Evolutionary conservation across 2,113 vertebrate species (phyloP), one percentile per base, ranked within the genome.

Genomic region (Pedionomus torquatus): DNA sequence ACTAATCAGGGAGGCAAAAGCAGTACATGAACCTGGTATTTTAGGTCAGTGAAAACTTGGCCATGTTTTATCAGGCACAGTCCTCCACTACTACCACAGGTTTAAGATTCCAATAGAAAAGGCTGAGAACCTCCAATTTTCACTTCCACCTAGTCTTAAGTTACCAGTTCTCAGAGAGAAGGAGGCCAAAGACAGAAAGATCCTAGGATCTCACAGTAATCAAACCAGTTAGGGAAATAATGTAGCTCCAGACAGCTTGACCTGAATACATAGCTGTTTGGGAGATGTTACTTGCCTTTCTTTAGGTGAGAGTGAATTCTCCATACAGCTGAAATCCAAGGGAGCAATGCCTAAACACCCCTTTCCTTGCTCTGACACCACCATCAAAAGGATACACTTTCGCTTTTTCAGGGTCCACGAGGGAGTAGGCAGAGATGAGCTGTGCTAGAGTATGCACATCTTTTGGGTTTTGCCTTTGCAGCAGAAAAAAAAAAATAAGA

Each of bases 401-500:
- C 76, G 99, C 99, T 96, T 99, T 99, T 83, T 99, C 98, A 2
- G 99, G 98, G 97, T 99, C 99, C 87, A 99, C 99, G 80, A 99
- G 98, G 20, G 99, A 99, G 93, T 99, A 99, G 0, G 99, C 99
- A 80, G 99, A 99, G 97, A 99, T 99, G 90, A 99, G 99, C 72
- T 99, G 99, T 2, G 99, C 99, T 97, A 99, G 92, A 9, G 99
- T 99, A 96, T 99, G 99, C 72, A 99, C 94, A 81, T 99, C 99
- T 69, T 99, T 99, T 10, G 98, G 98, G 97, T 99, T 99, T 95
- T 99, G 99, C 94, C 99, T 99, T 96, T 72, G 48, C 3, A 71
- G 26, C 91, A 83, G 15, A 63, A 46, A 37, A 44, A 43, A 71
- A 94, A 33, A 28, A 54, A 54, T 30, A 54, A 6, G 26, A 87